Conservation (phyloP, 2,113 vertebrate species). For the Sceloporus undulatus region DNA sequence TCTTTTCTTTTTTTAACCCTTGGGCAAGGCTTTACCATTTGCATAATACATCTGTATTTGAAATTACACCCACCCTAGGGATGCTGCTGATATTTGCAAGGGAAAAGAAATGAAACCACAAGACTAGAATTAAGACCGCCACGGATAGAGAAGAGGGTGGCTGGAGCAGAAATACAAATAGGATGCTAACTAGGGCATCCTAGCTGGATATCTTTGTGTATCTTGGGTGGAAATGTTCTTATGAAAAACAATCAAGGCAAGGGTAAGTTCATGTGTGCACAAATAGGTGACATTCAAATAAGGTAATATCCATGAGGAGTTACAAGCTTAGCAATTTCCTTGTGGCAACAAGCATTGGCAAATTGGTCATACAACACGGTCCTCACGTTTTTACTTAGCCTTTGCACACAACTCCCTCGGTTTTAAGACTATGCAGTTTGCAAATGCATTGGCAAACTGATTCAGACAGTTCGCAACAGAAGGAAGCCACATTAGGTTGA, state of each 20-base stretch:
- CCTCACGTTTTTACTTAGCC: neutral
- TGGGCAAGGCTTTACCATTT: conserved; percentile 53
- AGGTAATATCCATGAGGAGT: neutral
- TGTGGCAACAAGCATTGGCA: neutral
- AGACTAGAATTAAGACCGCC: neutral
- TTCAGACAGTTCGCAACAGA: neutral
- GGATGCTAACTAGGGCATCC: neutral
- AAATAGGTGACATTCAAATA: neutral
- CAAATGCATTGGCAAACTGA: neutral
- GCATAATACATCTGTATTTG: conserved; percentile 48
- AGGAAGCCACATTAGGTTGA: neutral
- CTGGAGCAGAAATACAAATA: conserved; percentile 41
- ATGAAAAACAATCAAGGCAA: neutral
- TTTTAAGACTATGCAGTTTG: neutral
- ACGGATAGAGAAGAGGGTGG: neutral
- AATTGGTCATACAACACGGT: neutral
- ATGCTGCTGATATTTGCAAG: conserved; percentile 37
- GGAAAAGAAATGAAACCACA: conserved; percentile 42
- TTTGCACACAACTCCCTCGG: neutral
- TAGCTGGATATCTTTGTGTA: neutral
- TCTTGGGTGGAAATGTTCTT: fast-evolving
- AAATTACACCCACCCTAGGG: conserved; percentile 30
- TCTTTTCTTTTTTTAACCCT: conserved; percentile 14
- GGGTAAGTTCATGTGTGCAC: neutral
- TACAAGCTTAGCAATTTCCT: neutral